Evolutionary conservation across 2,888 invertebrate species (phyloP), one percentile per base, ranked within the genome.

Genomic region (Cactoblastis cactorum): DNA sequence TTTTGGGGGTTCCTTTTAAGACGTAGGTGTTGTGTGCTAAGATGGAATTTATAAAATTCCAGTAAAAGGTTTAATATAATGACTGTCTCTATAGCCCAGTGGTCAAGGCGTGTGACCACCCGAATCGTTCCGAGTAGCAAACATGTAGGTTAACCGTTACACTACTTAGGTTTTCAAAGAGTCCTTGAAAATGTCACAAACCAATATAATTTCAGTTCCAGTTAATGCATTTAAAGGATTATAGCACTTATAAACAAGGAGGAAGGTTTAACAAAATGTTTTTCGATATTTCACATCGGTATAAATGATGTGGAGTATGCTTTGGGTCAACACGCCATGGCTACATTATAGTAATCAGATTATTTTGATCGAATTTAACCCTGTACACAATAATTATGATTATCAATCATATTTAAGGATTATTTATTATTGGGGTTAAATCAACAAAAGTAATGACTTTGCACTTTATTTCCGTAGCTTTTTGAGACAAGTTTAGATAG

Each of bases 341-440:
- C n/a, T 33, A 22, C 55, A 57, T 59, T 59, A 59, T 34, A 39
- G 33, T 49, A 57, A 57, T 59, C 59, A 43, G 22, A 37, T 47
- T 38, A 33, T 17, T 37, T 32, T 34, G 46, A 55, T 59, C 56
- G 24, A 45, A 18, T 28, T 51, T 49, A 28, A 53, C 38, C 60
- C 28, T 57, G 53, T 62, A 64, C 65, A 63, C 63, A 63, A 66
- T 62, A 63, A 63, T 66, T 66, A 66, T 49, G 55, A 59, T 63
- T 61, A 65, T 65, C 63, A 61, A 65, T 66, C 65, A 65, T 48
- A 54, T 24, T 41, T 54, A 45, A 53, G 15, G 17, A 41, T 19
- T 33, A 33, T 12, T 12, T 8, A 33, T 12, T 28, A 4, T 28
- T 28, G 5, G 1, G 3, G 28, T 2, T 28, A 2, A 6, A 1